Evolutionary conservation across 2,797 vertebrate species (phyloP).

Genomic region (Gymnoscopelus braueri): DNA sequence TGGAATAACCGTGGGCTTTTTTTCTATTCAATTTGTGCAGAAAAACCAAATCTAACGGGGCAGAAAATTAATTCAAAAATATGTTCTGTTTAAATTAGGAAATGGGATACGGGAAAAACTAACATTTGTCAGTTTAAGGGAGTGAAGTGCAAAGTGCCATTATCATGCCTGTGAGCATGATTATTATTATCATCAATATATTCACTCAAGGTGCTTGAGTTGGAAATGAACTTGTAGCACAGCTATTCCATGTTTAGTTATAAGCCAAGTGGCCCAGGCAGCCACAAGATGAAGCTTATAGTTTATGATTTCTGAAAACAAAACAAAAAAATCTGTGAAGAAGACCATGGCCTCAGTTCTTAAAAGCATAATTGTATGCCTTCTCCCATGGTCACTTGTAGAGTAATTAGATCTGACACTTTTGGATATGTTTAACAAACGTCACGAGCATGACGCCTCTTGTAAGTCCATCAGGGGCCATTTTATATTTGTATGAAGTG

Average conservation of each 20-base stretch:
- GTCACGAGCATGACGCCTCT: constrained; percentile 10
- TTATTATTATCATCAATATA: constrained; percentile 51
- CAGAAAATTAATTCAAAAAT: neutral
- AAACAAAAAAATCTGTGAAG: constrained; percentile 1
- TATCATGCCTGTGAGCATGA: constrained; percentile 53
- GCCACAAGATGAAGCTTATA: constrained; percentile 32
- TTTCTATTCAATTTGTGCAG: constrained; percentile 32
- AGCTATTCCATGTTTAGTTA: constrained; percentile 9
- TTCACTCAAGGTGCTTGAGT: constrained; percentile 31
- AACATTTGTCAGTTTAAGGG: constrained; percentile 34
- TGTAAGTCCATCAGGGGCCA: constrained; percentile 1
- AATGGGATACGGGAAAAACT: constrained; percentile 17
- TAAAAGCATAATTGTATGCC: constrained; percentile 25
- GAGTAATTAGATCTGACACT: constrained; percentile 35
- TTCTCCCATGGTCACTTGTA: constrained; percentile 26
- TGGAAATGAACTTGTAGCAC: constrained; percentile 15
- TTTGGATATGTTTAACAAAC: neutral
- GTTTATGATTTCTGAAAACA: constrained; percentile 8
- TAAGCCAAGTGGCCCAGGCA: constrained; percentile 16
- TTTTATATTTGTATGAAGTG: constrained; percentile 25
- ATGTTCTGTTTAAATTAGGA: neutral
- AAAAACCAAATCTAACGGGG: constrained; percentile 22
- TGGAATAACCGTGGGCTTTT: constrained; percentile 16
- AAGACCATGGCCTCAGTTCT: constrained; percentile 10
- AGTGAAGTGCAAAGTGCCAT: constrained; percentile 72